These are phyloP conservation scores for Cairina moschata DNA, from an alignment of 2,113 vertebrate species.

Conservation along the genomic window DNA sequence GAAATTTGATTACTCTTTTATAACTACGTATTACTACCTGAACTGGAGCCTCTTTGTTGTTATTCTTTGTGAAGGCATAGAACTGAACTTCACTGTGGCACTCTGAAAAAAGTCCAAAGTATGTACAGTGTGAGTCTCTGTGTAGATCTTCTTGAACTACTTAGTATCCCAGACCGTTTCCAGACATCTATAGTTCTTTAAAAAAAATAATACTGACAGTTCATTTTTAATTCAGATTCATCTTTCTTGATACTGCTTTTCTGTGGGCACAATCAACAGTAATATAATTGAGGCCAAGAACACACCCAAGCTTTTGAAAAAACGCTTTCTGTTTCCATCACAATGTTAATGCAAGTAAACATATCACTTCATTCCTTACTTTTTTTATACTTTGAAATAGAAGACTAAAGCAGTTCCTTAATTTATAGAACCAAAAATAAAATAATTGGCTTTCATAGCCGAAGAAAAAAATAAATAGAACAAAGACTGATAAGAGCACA, in stretches of 20 bases:
- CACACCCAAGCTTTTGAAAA: background rate
- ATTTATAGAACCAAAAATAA: constrained; percentile 16
- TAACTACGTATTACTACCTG: background rate
- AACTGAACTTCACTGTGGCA: background rate
- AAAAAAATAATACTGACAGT: background rate
- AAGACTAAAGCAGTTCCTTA: constrained; percentile 7
- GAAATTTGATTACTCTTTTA: background rate
- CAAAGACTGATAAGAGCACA: background rate
- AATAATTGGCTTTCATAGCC: constrained; percentile 15
- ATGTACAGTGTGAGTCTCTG: background rate
- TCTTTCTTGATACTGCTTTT: background rate
- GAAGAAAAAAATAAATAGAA: constrained; percentile 21
- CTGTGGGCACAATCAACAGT: background rate
- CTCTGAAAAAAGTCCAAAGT: background rate
- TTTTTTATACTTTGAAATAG: background rate
- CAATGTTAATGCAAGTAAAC: background rate
- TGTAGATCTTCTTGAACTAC: background rate
- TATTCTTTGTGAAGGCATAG: background rate
- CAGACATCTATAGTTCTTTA: background rate
- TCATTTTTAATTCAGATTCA: background rate
- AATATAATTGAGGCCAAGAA: background rate
- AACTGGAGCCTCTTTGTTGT: background rate
- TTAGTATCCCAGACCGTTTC: background rate
- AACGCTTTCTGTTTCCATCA: background rate
- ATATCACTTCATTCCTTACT: background rate